phyloP scores from a whole-genome alignment of 1,140 invertebrate species.

The Trichonephila clavata region DNA sequence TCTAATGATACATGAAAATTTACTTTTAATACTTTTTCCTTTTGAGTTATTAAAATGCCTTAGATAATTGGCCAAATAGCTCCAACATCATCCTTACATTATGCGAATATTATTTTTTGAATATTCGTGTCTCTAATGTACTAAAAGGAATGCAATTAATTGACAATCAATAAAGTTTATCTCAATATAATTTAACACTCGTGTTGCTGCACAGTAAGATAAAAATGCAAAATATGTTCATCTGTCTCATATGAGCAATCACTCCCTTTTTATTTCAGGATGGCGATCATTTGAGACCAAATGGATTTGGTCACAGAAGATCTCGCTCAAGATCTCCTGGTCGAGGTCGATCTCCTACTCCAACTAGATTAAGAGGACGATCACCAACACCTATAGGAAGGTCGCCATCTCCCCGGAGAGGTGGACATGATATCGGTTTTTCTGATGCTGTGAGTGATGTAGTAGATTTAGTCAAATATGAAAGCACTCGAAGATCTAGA shows the following conservation, averaged over 20 bases:
- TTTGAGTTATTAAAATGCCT: no score
- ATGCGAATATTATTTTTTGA: no score
- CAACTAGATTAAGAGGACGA: conserved; percentile 63
- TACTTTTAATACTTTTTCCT: no score
- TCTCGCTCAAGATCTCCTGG: conserved; percentile 71
- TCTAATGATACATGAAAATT: no score
- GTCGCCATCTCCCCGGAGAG: conserved; percentile 86
- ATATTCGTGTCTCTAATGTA: no score
- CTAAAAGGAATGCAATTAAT: no score
- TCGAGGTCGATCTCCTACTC: conserved; percentile 65
- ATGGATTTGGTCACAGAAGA: conserved; percentile 66
- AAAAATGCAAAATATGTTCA: no score
- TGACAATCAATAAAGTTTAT: no score
- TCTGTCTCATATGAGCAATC: background rate
- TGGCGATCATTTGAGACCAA: conserved; percentile 71
- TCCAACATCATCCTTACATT: no score
- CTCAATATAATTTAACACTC: no score
- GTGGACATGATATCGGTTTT: conserved; percentile 90
- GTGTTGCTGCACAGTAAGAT: no score
- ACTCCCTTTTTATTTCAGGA: background rate
- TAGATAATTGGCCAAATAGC: no score
- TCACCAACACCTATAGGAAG: conserved; percentile 79
- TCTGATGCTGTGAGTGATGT: conserved; percentile 96
- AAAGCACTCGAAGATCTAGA: conserved; percentile 83
- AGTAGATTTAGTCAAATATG: conserved; percentile 94